Evolutionary conservation across 2,797 vertebrate species (phyloP), one percentile per base, ranked within the genome.

Genomic region (Trematomus bernacchii): DNA sequence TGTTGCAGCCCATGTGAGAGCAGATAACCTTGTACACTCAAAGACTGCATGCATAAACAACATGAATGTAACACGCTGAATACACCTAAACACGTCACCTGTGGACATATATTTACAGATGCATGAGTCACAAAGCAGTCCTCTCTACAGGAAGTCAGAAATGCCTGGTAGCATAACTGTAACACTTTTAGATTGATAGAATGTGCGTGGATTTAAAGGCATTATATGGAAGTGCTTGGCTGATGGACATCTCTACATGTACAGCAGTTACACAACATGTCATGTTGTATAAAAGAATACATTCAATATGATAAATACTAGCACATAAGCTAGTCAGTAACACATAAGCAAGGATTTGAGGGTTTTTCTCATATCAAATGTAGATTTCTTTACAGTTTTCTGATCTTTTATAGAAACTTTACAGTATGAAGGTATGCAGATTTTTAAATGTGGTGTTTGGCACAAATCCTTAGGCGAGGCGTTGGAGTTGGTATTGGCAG

Each of bases 11-110:
- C 10, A 42, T 54, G 30, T 30, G 37, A 27, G 67, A 19, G 37
- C 2, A 47, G 23, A 30, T 63, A 55, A 69, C 66, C 66, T 50
- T 50, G 16, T 27, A 48, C 19, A 61, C 43, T 10, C 48, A 51
- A 27, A 40, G 8, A 53, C 1, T 55, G 57, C 46, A 47, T 68
- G 51, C 33, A 55, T 52, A 61, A 53, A 44, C 33, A 21, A 46
- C 21, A 60, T 27, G 6, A 27, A 27, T 43, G 10, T 19, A 37
- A 59, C 4, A 53, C 0, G 15, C 46, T 51, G 60, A 58, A 64
- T 55, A 50, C 44, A 55, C 12, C 16, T n/a, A 48, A 40, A 33
- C 5, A 10, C 48, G 0, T 33, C 55, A 66, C 60, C 40, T n/a
- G 27, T 9, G 14, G 13, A 33, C 37, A 46, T 9, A 2, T 14